phyloP scores from a whole-genome alignment of 2,797 vertebrate genomes.

The Mus spretus region DNA sequence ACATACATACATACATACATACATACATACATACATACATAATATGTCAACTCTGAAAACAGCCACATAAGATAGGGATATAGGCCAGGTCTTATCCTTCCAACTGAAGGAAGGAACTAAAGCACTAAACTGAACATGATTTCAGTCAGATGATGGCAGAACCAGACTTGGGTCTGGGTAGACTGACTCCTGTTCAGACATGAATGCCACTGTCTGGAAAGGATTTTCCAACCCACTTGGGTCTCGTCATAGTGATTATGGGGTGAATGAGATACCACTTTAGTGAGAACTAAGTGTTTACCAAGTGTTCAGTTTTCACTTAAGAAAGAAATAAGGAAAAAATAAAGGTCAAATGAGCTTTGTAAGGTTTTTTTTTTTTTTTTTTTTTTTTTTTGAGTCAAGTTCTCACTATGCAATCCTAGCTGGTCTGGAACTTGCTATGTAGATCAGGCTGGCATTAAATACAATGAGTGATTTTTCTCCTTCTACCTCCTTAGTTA shows the following conservation, averaged over 20 bases:
- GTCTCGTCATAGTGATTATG: neutral
- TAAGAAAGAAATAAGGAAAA: constrained; percentile 25
- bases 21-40: too few species aligned
- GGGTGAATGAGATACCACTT: neutral
- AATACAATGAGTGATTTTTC: neutral
- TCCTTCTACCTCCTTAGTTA: neutral
- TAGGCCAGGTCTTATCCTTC: neutral
- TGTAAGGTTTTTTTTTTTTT: neutral
- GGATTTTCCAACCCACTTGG: neutral
- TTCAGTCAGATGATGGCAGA: neutral
- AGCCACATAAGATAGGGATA: neutral
- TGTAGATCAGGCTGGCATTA: neutral
- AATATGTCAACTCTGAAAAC: neutral
- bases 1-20: too few species aligned
- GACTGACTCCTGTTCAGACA: neutral
- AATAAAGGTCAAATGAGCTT: neutral
- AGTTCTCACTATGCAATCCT: neutral
- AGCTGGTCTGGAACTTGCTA: neutral
- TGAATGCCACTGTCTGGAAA: neutral
- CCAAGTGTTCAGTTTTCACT: neutral
- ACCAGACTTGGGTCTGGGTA: too few species aligned
- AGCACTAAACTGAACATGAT: neutral
- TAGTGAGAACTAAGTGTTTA: neutral
- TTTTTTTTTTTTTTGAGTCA: neutral
- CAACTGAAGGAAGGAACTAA: neutral